Base-by-base conservation (phyloP, 1,140 invertebrate genomes). In the Drosophila athabasca region DNA sequence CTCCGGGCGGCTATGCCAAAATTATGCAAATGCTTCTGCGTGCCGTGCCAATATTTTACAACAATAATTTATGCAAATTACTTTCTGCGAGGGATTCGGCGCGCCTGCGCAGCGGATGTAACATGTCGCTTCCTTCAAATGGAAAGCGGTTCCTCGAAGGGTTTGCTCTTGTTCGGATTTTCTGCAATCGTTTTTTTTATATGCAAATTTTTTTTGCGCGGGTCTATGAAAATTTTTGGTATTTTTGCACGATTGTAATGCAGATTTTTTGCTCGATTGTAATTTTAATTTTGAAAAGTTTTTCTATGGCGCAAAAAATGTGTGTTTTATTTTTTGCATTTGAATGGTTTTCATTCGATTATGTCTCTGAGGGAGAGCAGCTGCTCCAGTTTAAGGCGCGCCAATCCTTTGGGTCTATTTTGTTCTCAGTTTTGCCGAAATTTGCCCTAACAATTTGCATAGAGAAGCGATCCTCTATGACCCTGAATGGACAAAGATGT, bases 11-110 rank as follows among this genome's bases (percentile, higher is more conserved):
- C 51, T 65, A 51, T 79, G 87, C 87, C 64, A 90, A 90, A 88
- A 73, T 87, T 83, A 83, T 90, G 87, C 54, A 75, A 90, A 88
- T 82, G 35, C 24, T 50, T 31, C 44, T 54, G 66, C 64, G 57
- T 79, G 83, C 83, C 68, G 57, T 79, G 83, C 83, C 68, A 88
- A 88, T 84, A 83, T 76, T 87, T 90, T 83, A 71, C 87, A 82
- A 44, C 67, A 80, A 83, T 90, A 87, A 90, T 87, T 77, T 90
- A 83, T 90, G 79, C 82, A 87, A 90, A 90, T 85, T 79, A 72
- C 65, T 50, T 62, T 55, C 35, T 13, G 62, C 45, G 35, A 57
- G 52, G 67, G 55, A 68, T 73, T 76, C 59, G 50, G 46, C 48
- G 77, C 60, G 70, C 61, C 65, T 77, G 75, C 70, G 62, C 67